Evolutionary conservation across 2,888 invertebrate species (phyloP).

Genomic region (Athalia circularis): DNA sequence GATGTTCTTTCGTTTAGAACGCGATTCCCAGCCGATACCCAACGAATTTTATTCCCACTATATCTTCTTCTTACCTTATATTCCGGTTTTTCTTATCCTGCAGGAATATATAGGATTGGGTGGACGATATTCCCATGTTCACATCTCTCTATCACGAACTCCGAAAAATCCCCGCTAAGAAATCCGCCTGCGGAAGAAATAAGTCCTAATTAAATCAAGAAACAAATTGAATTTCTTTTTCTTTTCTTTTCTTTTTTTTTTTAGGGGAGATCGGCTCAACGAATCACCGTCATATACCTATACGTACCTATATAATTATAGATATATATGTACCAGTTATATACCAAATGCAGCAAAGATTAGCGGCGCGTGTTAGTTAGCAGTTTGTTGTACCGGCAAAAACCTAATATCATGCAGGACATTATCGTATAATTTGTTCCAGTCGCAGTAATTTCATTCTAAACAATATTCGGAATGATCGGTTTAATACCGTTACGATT

Average conservation of each 20-base stretch:
- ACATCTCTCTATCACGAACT: not conserved
- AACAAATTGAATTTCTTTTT: slow-evolving; percentile 21
- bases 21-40: not conserved
- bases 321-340: not conserved
- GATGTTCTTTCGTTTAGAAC: slow-evolving; percentile 16
- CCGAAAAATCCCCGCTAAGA: not conserved
- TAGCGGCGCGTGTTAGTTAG: not conserved
- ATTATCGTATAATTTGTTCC: too few species aligned
- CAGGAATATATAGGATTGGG: too few species aligned
- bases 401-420: too few species aligned
- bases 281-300: too few species aligned
- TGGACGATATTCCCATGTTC: not conserved
- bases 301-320: not conserved
- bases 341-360: too few species aligned
- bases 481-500: not conserved
- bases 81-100: too few species aligned
- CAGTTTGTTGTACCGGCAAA: not conserved
- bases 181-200: slow-evolving; percentile 1
- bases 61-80: too few species aligned
- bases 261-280: too few species aligned
- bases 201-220: slow-evolving; percentile 37
- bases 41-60: not conserved
- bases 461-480: too few species aligned
- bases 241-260: too few species aligned
- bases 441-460: too few species aligned